Base-by-base conservation (phyloP, 2,888 invertebrate species). In the Spodoptera littoralis region DNA sequence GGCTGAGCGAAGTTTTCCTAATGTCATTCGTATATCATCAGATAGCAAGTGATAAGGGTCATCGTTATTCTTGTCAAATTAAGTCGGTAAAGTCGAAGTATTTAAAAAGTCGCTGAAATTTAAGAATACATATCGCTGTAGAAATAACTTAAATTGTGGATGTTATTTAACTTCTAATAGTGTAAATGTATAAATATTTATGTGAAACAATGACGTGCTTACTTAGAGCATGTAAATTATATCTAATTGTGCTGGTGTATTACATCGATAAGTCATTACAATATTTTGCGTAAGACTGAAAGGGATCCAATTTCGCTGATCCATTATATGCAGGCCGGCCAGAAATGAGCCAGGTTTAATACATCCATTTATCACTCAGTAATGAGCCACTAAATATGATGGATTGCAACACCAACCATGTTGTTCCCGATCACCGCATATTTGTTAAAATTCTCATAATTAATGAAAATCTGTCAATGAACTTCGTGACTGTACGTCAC, bases 331-430 rank as follows among this genome's bases (percentile, higher is more conserved):
- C 60, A 48, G 62, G 64, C 58, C 65, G 55, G 51, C 18, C 62
- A 60, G 65, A 59, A 60, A 52, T 60, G 70, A 62, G 61, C 70
- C 70, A 76, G 79, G 69, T 77, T 82, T 78, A 79, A 80, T 78
- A 70, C 69, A 64, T 64, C 81, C 82, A 85, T 89, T 86, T 78
- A 88, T 90, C 88, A 88, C 81, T 69, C 63, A 41, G 70, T 85
- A 87, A 88, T 85, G 84, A 86, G 84, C 77, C 70, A 77, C 65
- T 85, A 80, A 86, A 85, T 66, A 83, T 84, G 84, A 87, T 83
- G 81, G 81, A 87, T 84, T 77, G 77, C 75, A 70, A 79, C 70
- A 80, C 73, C 77, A 76, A 79, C 79, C 72, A 75, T 49, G 41
- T 44, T 48, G 43, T 43, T 46, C 50, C 55, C 59, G 59, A 63